Conservation (phyloP, 2,113 vertebrate species). For the Thalassoma bifasciatum region DNA sequence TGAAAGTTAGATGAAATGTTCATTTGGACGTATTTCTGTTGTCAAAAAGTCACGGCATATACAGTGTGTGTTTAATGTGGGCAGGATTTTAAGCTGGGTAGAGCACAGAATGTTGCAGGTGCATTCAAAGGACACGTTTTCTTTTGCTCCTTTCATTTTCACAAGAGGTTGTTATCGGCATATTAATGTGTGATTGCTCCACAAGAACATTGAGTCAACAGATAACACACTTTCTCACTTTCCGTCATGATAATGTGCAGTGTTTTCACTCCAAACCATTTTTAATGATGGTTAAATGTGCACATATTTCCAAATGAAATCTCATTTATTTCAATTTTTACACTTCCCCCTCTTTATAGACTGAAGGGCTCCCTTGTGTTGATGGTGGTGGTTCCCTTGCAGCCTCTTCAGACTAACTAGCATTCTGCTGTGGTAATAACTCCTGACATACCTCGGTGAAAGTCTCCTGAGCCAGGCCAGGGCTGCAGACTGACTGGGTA, state of each 20-base stretch:
- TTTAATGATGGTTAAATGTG: not conserved
- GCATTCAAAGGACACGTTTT: too few relatives aligned
- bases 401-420: slow-evolving; percentile 47
- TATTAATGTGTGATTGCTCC: not conserved
- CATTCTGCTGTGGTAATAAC: slow-evolving; percentile 38
- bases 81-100: not conserved
- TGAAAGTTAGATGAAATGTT: too few relatives aligned
- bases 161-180: not conserved
- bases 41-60: not conserved
- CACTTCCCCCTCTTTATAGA: slow-evolving; percentile 38
- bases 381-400: slow-evolving; percentile 42
- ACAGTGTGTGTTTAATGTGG: not conserved
- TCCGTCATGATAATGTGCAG: slow-evolving; percentile 3
- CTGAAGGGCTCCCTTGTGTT: slow-evolving; percentile 23
- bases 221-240: not conserved
- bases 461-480: slow-evolving; percentile 47
- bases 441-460: slow-evolving; percentile 18
- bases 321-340: slow-evolving; percentile 30
- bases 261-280: slow-evolving; percentile 2
- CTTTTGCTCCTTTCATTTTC: too few relatives aligned
- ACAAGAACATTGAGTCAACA: not conserved
- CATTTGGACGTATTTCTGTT: too few relatives aligned
- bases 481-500: slow-evolving; percentile 48
- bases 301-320: slow-evolving; percentile 20
- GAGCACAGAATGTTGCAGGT: not conserved